phyloP scores from a whole-genome alignment of 2,797 vertebrate species.

The Distichodus sexfasciatus region DNA sequence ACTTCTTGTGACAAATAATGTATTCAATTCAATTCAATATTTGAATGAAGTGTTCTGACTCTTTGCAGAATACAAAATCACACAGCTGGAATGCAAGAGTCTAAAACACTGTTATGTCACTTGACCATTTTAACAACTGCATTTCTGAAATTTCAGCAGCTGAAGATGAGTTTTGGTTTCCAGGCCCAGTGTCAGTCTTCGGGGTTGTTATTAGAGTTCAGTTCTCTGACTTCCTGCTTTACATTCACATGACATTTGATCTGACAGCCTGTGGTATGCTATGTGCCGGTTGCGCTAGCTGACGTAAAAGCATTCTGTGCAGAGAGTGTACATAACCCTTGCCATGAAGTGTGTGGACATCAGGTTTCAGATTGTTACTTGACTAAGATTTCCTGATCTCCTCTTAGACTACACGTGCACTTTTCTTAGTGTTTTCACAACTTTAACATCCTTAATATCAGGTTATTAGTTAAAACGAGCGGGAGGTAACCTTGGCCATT shows the following conservation, averaged over 20 bases:
- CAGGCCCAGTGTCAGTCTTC: not conserved
- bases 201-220: constrained; percentile 1
- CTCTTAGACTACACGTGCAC: not conserved
- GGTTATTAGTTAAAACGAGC: no score
- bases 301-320: constrained; percentile 10
- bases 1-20: no score
- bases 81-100: no score
- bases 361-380: constrained; percentile 14
- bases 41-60: not conserved
- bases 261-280: constrained; percentile 1
- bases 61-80: not conserved
- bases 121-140: not conserved
- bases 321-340: not conserved
- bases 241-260: constrained; percentile 23
- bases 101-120: not conserved
- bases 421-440: no score
- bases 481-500: no score
- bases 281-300: constrained; percentile 5
- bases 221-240: constrained; percentile 20
- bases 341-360: not conserved
- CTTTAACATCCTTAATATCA: no score
- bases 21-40: not conserved
- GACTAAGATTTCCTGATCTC: not conserved
- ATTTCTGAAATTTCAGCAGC: not conserved
- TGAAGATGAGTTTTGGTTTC: no score